These are phyloP conservation scores for Tenthredo scrophulariae DNA, from an alignment of 2,888 invertebrate species.

Conservation along the genomic window DNA sequence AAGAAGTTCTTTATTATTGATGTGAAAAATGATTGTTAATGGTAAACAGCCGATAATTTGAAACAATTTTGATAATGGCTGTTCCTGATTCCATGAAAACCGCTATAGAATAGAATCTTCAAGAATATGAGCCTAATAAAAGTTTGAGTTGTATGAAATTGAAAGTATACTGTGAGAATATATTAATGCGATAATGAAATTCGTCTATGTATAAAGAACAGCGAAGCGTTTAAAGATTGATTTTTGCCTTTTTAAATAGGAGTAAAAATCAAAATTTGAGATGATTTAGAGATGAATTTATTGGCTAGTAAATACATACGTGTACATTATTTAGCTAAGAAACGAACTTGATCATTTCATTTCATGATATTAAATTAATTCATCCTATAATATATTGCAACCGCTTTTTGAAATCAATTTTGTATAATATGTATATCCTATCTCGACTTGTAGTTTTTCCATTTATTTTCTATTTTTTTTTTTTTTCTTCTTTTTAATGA, in stretches of 20 bases:
- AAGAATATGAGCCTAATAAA: neutral
- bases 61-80: neutral
- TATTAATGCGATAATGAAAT: neutral
- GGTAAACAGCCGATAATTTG: neutral
- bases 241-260: neutral
- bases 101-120: neutral
- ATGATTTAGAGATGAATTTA: conserved; percentile 64
- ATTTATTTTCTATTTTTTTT: neutral
- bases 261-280: conserved; percentile 12
- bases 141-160: neutral
- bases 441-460: conserved; percentile 3
- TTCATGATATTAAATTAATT: conserved; percentile 57
- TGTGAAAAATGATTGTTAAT: neutral
- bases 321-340: conserved; percentile 67
- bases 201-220: neutral
- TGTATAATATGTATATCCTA: conserved; percentile 57
- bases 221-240: neutral
- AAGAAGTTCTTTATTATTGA: neutral
- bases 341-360: conserved; percentile 57
- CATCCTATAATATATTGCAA: conserved; percentile 56
- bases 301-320: conserved; percentile 67
- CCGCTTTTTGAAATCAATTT: conserved; percentile 55
- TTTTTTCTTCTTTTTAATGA: conserved; percentile 56
- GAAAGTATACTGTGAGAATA: neutral
- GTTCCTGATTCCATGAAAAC: neutral